Evolutionary conservation across 2,113 vertebrate species (phyloP).

Genomic region (Otus sunia): DNA sequence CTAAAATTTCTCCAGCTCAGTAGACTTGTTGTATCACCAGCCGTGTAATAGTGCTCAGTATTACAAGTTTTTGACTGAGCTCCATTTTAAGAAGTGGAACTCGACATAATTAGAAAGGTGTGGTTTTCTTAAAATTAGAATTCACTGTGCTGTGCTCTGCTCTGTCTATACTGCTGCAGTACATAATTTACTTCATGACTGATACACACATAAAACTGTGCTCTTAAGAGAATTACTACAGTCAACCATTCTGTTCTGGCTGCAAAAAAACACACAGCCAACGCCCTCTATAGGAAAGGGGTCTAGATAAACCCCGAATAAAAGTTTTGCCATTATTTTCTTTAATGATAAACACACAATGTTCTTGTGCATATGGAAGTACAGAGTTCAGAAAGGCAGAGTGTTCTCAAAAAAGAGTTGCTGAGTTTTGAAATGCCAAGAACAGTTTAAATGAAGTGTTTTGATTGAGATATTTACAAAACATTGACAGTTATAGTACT

Average conservation of each 20-base stretch:
- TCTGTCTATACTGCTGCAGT: not conserved
- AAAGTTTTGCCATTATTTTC: not conserved
- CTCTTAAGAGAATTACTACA: not conserved
- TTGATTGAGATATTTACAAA: not conserved
- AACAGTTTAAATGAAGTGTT: not conserved
- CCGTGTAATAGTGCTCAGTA: not conserved
- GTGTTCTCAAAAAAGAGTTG: not conserved
- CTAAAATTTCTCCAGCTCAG: not conserved
- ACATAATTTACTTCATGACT: not conserved
- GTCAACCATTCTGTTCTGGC: not conserved
- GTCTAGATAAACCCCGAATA: not conserved
- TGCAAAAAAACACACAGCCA: not conserved
- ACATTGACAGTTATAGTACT: not conserved
- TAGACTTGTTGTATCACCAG: fast-evolving
- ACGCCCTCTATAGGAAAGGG: not conserved
- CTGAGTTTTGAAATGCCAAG: not conserved
- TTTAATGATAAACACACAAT: not conserved
- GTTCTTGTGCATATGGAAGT: not conserved
- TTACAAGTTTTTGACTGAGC: not conserved
- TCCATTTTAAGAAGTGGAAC: not conserved
- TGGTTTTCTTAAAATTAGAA: not conserved
- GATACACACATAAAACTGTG: not conserved
- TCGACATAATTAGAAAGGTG: not conserved
- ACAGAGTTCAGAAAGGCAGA: not conserved
- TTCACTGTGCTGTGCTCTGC: not conserved